These are phyloP conservation scores for Cervus canadensis DNA, from an alignment of 2,113 vertebrate genomes.

Conservation along the genomic window DNA sequence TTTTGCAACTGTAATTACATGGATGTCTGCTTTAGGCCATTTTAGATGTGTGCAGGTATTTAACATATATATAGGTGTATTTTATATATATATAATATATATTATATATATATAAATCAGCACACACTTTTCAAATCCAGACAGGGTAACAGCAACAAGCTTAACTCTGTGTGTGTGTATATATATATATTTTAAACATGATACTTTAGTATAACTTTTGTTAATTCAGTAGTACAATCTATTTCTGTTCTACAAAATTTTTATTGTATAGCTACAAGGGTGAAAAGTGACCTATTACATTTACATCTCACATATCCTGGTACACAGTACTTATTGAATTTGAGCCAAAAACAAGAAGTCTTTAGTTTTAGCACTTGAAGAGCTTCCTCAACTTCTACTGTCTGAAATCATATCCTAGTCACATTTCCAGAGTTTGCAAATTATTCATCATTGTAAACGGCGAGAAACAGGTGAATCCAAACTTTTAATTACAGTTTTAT, in stretches of 20 bases:
- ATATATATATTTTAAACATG: constrained; percentile 77
- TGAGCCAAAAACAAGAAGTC: constrained; percentile 83
- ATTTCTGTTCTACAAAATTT: constrained; percentile 88
- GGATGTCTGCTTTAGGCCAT: constrained; percentile 85
- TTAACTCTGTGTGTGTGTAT: constrained; percentile 82
- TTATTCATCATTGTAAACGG: constrained; percentile 73
- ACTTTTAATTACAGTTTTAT: constrained; percentile 81
- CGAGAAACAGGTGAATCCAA: constrained; percentile 82
- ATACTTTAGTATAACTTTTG: constrained; percentile 87
- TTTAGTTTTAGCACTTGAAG: constrained; percentile 79
- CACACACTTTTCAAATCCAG: constrained; percentile 85
- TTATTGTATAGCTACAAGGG: constrained; percentile 89
- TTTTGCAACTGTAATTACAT: constrained; percentile 85
- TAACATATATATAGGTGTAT: constrained; percentile 55
- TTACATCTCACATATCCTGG: constrained; percentile 90
- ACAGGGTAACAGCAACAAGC: constrained; percentile 90
- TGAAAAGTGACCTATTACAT: constrained; percentile 91
- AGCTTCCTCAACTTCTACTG: constrained; percentile 78
- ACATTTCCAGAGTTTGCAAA: constrained; percentile 73
- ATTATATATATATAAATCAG: constrained; percentile 77
- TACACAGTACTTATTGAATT: constrained; percentile 85
- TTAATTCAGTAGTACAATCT: constrained; percentile 94
- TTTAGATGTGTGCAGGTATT: constrained; percentile 72
- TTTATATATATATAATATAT: constrained; percentile 64
- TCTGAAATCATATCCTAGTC: constrained; percentile 74